These are phyloP conservation scores for Operophtera brumata DNA, from an alignment of 2,888 invertebrate genomes.

Conservation along the genomic window DNA sequence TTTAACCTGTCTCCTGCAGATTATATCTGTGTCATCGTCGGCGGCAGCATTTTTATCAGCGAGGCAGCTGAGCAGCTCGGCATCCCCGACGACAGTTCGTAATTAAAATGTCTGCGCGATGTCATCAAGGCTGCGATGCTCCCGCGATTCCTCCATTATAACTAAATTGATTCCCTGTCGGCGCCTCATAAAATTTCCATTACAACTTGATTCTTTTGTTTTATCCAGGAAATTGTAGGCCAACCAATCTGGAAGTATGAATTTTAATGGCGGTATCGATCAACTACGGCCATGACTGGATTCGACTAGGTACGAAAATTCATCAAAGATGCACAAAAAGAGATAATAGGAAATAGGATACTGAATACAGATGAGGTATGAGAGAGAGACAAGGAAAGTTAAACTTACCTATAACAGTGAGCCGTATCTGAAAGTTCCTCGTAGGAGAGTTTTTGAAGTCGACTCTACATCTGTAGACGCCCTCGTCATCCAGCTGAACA, in stretches of 20 bases:
- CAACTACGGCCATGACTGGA: background rate
- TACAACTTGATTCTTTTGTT: conserved; percentile 44
- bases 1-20: conserved; percentile 69
- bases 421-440: conserved; percentile 91
- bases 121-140: conserved; percentile 59
- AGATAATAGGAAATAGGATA: too few species aligned
- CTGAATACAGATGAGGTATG: too few species aligned
- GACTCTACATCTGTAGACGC: conserved; percentile 92
- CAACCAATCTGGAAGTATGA: background rate
- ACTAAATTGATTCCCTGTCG: conserved; percentile 72
- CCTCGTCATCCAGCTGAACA: conserved; percentile 92
- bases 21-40: conserved; percentile 68
- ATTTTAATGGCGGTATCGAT: background rate
- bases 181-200: conserved; percentile 56
- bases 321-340: background rate
- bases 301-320: background rate
- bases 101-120: conserved; percentile 76
- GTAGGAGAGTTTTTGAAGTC: conserved; percentile 95
- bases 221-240: conserved; percentile 24
- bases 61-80: conserved; percentile 49
- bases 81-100: conserved; percentile 70
- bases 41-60: conserved; percentile 63
- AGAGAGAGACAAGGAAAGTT: too few species aligned
- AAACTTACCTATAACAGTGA: conserved; percentile 93
- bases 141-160: conserved; percentile 56